Percentiles rank a stretch among this genome's conserved stretches.
These are phyloP conservation scores for Lucilia sericata DNA, from an alignment of 1,140 invertebrate genomes.

Conservation along the genomic window DNA sequence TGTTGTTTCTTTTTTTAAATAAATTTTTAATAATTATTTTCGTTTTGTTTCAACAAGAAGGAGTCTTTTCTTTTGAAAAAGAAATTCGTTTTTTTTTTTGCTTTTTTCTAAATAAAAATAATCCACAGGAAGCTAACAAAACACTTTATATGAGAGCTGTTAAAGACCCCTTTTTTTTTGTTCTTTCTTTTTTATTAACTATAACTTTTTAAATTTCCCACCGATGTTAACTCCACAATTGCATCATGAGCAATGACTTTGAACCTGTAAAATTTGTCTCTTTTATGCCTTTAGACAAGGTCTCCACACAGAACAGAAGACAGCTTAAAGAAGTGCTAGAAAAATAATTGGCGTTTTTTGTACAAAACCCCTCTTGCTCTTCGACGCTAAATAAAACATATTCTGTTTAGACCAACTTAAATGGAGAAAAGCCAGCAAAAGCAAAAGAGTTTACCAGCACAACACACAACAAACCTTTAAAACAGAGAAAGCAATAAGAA, in stretches of 20 bases:
- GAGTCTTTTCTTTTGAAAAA: neutral
- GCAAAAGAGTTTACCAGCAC: neutral
- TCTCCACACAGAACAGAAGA: conserved; percentile 44
- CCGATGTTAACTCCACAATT: conserved; percentile 66
- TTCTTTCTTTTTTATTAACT: neutral
- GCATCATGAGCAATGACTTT: conserved; percentile 68
- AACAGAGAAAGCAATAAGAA: conserved; percentile 29
- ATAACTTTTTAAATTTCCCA: neutral
- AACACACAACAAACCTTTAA: neutral
- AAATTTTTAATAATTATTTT: conserved; percentile 20
- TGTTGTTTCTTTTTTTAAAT: no score
- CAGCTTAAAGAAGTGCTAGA: conserved; percentile 32
- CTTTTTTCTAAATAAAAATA: neutral
- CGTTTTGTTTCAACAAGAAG: neutral
- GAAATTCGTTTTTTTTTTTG: no score
- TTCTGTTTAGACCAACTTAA: no score
- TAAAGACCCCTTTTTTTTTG: neutral
- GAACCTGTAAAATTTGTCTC: conserved; percentile 61
- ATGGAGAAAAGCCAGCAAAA: neutral
- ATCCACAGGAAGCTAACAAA: neutral
- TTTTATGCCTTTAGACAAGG: conserved; percentile 64
- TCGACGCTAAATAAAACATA: no score
- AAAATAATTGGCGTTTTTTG: conserved; percentile 17
- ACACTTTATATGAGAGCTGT: neutral
- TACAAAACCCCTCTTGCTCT: no score